A percentile compares a stretch with the other conserved stretches of the same genome.
Evolutionary conservation across 2,888 invertebrate genomes (phyloP).

Genomic region (Brenthis hecate): DNA sequence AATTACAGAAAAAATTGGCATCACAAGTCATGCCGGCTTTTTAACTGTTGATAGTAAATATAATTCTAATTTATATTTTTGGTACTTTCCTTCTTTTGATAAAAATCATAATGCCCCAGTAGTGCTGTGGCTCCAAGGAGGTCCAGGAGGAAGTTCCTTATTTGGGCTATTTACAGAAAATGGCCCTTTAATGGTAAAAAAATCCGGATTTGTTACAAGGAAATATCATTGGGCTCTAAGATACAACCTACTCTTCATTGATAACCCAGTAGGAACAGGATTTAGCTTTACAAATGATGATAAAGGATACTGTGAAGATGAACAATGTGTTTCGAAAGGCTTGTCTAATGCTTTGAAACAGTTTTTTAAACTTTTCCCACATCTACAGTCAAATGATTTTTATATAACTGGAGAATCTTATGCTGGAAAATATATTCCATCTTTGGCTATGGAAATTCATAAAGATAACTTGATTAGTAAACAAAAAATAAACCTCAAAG

Average conservation of each 20-base stretch:
- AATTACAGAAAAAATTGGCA: constrained; percentile 61
- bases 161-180: constrained; percentile 83
- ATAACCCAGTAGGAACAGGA: constrained; percentile 85
- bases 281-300: constrained; percentile 84
- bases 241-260: constrained; percentile 84
- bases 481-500: constrained; percentile 76
- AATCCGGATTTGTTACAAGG: constrained; percentile 60
- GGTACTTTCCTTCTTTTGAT: constrained; percentile 83
- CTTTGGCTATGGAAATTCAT: constrained; percentile 79
- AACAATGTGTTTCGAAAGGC: constrained; percentile 80
- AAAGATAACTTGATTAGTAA: constrained; percentile 56
- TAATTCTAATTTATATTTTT: constrained; percentile 84
- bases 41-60: constrained; percentile 82
- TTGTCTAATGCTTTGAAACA: constrained; percentile 79
- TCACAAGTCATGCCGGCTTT: constrained; percentile 83
- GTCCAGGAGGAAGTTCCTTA: constrained; percentile 80
- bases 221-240: constrained; percentile 83
- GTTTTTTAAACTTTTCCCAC: constrained; percentile 83
- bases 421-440: constrained; percentile 81
- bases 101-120: constrained; percentile 69
- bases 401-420: constrained; percentile 85
- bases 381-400: constrained; percentile 77
- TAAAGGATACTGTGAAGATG: constrained; percentile 79
- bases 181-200: constrained; percentile 80
- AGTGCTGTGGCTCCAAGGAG: constrained; percentile 83